Conservation (phyloP, 64 coral and sea anemone species). For the Trachythela sp. region DNA sequence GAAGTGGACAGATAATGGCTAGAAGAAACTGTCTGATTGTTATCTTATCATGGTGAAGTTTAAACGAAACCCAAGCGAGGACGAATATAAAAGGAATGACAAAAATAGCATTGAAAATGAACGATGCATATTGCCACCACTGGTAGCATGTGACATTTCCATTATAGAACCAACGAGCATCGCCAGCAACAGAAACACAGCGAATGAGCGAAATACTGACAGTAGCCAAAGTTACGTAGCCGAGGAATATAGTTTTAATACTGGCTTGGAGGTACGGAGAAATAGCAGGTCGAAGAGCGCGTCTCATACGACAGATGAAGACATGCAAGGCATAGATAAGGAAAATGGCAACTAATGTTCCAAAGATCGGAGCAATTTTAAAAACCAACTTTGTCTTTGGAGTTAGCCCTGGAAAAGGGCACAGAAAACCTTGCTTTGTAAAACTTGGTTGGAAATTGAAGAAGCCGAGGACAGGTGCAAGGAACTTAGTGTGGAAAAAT, state of each 20-base stretch:
- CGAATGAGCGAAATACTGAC: slow-evolving; percentile 2
- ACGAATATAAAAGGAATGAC: slow-evolving; percentile 21
- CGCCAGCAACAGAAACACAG: slow-evolving; percentile 19
- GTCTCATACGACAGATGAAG: not conserved
- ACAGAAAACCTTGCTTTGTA: not conserved
- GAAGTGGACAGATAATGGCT: slow-evolving; percentile 15
- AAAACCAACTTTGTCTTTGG: slow-evolving; percentile 24
- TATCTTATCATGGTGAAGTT: slow-evolving; percentile 16
- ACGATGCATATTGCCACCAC: slow-evolving; percentile 40
- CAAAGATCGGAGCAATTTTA: slow-evolving; percentile 22
- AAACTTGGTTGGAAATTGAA: slow-evolving; percentile 23
- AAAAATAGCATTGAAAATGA: slow-evolving; percentile 13
- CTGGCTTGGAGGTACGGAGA: slow-evolving; percentile 15
- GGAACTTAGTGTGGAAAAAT: not conserved
- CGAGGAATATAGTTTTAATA: slow-evolving; percentile 30
- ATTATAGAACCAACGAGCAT: not conserved
- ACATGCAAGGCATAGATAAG: not conserved
- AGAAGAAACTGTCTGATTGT: too few species aligned
- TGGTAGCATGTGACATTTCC: slow-evolving; percentile 31
- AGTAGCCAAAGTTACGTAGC: slow-evolving; percentile 33
- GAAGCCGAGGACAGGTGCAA: slow-evolving; percentile 26
- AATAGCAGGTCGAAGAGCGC: not conserved
- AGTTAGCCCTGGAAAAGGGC: slow-evolving; percentile 24
- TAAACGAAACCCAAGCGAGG: slow-evolving; percentile 12
- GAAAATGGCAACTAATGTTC: slow-evolving; percentile 22